Base-by-base conservation (phyloP, 2,888 invertebrate species). In the Cosmopolites sordidus region DNA sequence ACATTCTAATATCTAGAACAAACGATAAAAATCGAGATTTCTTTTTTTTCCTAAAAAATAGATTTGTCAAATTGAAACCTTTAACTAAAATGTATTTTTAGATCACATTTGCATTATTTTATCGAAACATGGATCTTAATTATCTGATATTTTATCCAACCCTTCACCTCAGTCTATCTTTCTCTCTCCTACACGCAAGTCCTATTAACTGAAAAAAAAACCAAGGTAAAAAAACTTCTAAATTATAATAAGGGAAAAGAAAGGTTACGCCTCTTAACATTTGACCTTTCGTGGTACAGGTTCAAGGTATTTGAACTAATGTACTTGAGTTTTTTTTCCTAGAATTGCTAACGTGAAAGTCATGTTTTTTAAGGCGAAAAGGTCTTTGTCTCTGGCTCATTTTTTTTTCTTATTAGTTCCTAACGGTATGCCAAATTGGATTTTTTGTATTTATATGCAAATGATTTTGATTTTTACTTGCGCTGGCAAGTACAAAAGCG, bases 1-100 rank as follows among this genome's bases (percentile, higher is more conserved):
- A 16, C 51, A 42, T 54, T 63, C 61, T 9, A 64, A 47, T 46
- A 60, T 58, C 62, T 64, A 40, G 15, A 40, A 12, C 2, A 9
- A n/a, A 9, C 11, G 3, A 33, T 12, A 33, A 33, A 4, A 9
- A 33, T 33, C n/a, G 3, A 33, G 8, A 12, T 33, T 33, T 22
- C 3, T 8, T 3, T 3, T 5, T 5, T 22, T 22, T 8, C 3
- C 8, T 22, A 8, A 22, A 8, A 22, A 5, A 3, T 22, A 22
- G 8, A 5, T 22, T 3, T 22, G 3, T 22, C 22, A 5, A 22
- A 22, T 22, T 22, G 3, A 22, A 22, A 3, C 22, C 22, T 5
- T n/a, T n/a, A 22, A 8, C 8, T 22, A 3, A 22, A 22, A 22
- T 22, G 4, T 22, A 22, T 22, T 22, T 22, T 22, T 22, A 22